A percentile compares a stretch with the other conserved stretches of the same genome.
Evolutionary conservation across 2,113 vertebrate species (phyloP).

Genomic region (Reinhardtius hippoglossoides): DNA sequence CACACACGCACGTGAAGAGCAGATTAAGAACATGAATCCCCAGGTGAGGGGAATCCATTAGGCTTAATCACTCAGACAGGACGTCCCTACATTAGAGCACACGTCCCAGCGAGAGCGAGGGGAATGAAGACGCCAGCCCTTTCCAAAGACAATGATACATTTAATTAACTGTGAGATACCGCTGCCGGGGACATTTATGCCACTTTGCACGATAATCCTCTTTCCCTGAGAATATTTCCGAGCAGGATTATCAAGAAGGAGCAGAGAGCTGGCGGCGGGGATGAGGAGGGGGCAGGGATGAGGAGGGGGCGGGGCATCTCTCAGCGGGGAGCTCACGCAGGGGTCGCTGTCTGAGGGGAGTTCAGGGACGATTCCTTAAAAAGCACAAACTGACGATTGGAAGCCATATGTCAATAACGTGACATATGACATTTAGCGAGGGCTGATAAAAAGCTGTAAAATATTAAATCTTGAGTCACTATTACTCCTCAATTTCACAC

Average conservation of each 20-base stretch:
- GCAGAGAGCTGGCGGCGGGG: constrained; percentile 30
- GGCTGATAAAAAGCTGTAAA: background rate
- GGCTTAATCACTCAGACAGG: constrained; percentile 72
- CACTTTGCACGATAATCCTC: constrained; percentile 66
- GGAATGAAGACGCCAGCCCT: constrained; percentile 48
- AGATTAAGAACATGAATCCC: constrained; percentile 42
- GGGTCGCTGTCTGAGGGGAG: constrained; percentile 8
- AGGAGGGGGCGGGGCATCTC: background rate
- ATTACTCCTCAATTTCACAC: background rate
- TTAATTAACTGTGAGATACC: constrained; percentile 77
- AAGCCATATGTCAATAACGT: background rate
- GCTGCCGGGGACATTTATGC: constrained; percentile 60
- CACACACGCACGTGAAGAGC: background rate
- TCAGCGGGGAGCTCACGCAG: background rate
- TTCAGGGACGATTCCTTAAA: too few relatives aligned
- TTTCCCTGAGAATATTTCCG: constrained; percentile 70
- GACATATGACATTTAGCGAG: background rate
- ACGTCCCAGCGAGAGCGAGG: constrained; percentile 44
- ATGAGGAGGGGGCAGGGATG: constrained; percentile 7
- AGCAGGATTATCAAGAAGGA: constrained; percentile 72
- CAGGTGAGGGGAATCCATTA: constrained; percentile 68
- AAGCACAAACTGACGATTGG: background rate
- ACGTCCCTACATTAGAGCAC: constrained; percentile 54
- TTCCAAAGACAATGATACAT: constrained; percentile 76
- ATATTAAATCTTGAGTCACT: too few relatives aligned